Conservation (phyloP, 2,888 invertebrate species). For the Lampropteryx suffumata region DNA sequence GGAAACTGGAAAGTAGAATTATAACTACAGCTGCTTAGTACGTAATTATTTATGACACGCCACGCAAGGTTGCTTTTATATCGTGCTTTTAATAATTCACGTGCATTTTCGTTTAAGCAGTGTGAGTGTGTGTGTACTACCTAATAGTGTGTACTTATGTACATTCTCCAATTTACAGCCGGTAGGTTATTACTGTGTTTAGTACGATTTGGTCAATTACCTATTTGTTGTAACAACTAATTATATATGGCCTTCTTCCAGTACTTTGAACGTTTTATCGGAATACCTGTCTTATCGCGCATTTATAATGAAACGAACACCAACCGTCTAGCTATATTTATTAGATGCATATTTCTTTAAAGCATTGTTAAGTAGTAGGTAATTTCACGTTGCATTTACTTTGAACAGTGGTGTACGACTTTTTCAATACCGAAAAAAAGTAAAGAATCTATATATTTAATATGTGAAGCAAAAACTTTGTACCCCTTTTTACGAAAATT, state of each 20-base stretch:
- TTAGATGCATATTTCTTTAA: no score
- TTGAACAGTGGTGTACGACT: neutral
- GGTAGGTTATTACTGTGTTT: neutral
- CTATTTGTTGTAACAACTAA: slow-evolving; percentile 11
- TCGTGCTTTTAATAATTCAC: slow-evolving; percentile 33
- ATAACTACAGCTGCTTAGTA: slow-evolving; percentile 21
- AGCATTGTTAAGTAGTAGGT: no score
- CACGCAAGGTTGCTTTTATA: slow-evolving; percentile 39
- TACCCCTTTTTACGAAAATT: no score
- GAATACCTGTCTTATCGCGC: slow-evolving; percentile 3
- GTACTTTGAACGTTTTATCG: slow-evolving; percentile 5
- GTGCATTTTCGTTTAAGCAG: slow-evolving; percentile 28
- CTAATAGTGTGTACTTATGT: no score
- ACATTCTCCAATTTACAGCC: slow-evolving; percentile 30
- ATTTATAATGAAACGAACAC: neutral
- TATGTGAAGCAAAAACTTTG: no score
- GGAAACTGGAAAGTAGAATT: slow-evolving; percentile 12
- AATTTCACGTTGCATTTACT: neutral
- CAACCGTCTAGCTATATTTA: no score
- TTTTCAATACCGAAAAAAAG: no score
- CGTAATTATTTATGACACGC: slow-evolving; percentile 38
- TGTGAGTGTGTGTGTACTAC: no score
- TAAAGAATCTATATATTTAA: no score
- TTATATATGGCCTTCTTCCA: slow-evolving; percentile 8
- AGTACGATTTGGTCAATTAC: slow-evolving; percentile 6